Conservation (phyloP, 2,797 vertebrate genomes). For the Oceanodroma leucorhoa region DNA sequence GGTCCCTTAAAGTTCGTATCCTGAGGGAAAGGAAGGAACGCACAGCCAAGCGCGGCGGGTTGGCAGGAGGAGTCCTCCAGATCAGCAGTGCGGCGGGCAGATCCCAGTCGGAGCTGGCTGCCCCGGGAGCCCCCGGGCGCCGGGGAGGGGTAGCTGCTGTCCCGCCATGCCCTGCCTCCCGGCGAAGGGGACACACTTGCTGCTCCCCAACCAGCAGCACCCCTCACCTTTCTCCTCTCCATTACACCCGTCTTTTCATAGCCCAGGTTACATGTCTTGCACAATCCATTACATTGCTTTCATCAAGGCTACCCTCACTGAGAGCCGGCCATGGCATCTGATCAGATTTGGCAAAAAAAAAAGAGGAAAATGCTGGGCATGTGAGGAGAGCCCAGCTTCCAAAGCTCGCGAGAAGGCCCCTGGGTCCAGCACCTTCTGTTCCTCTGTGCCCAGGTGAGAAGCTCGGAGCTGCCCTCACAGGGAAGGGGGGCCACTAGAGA, state of each 20-base stretch:
- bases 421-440: not conserved
- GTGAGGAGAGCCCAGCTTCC: not conserved
- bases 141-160: fast-evolving
- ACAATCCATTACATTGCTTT: not conserved
- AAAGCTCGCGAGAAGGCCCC: not conserved
- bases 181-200: not conserved
- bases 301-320: not conserved
- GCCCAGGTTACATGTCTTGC: fast-evolving
- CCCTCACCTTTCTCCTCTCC: not conserved
- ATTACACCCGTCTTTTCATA: fast-evolving
- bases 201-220: not conserved
- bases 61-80: no score
- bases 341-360: not conserved
- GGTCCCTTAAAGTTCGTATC: fast-evolving
- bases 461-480: not conserved
- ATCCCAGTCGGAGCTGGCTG: not conserved
- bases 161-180: not conserved
- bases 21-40: not conserved
- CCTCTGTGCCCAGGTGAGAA: not conserved
- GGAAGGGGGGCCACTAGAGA: not conserved
- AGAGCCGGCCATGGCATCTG: not conserved
- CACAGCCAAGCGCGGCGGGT: not conserved
- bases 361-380: not conserved
- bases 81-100: not conserved
- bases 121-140: fast-evolving